Base-by-base conservation (phyloP, 1,140 invertebrate genomes). In the Apis cerana region DNA sequence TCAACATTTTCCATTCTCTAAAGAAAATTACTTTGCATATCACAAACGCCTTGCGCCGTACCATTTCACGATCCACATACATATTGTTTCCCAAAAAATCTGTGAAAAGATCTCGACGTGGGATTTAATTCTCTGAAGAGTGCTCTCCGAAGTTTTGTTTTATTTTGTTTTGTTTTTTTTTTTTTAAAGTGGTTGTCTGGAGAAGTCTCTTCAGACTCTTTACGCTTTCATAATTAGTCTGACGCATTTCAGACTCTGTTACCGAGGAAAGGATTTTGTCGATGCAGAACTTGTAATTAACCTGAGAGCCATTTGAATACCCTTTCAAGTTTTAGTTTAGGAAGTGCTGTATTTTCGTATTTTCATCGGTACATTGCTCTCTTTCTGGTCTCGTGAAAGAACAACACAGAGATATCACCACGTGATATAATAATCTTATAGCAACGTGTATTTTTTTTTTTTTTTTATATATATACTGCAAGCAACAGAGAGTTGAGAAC, bases 201-300 rank as follows among this genome's bases (percentile, higher is more conserved):
- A 23, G 48, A 11, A 50, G 33, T 50, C 67, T 17, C 48, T 69
- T 15, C 0, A 69, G 68, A 23, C 68, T 70, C 52, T 52, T 50
- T 70, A 70, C 48, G 48, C 68, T 52, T 23, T 48, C 15, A 17
- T 70, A 70, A 70, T 70, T 70, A 70, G 48, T 23, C 8, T n/a
- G 43, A 48, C 43, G 65, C 65, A 48, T 68, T 68, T 48, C 68
- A 52, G 21, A 4, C n/a, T n/a, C 43, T 52, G 48, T 69, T 69
- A n/a, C 68, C 21, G 9, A 43, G 17, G 21, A 3, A 33, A 68
- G 43, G 12, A 68, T 68, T 70, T 23, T 17, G 48, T 52, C 48
- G 68, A 23, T 23, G 68, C n/a, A 70, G n/a, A 52, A 19, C 48
- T 4, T 52, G 68, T 70, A 70, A 70, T 70, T 70, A 52, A n/a